Evolutionary conservation across 1,140 invertebrate genomes (phyloP).

Genomic region (Lerema accius): DNA sequence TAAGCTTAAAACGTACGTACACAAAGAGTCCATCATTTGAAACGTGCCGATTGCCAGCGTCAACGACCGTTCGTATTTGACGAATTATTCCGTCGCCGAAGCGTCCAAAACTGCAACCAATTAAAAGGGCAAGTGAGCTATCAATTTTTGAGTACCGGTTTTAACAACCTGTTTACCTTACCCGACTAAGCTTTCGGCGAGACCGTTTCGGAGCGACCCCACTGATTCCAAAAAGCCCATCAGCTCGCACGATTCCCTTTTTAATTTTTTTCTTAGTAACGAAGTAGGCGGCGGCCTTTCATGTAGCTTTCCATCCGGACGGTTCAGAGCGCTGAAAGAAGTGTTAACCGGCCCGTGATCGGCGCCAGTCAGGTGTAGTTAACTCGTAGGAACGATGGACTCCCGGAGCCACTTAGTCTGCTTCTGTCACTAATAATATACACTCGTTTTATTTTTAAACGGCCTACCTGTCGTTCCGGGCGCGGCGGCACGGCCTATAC

Average conservation of each 20-base stretch:
- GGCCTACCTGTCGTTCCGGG: constrained; percentile 42
- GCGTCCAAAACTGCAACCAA: constrained; percentile 26
- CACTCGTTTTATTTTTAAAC: constrained; percentile 64
- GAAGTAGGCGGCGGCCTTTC: constrained; percentile 73
- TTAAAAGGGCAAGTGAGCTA: constrained; percentile 34
- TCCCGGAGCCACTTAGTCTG: constrained; percentile 68
- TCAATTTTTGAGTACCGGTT: constrained; percentile 34
- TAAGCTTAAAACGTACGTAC: constrained; percentile 15
- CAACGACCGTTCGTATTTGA: constrained; percentile 27
- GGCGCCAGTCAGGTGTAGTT: constrained; percentile 68
- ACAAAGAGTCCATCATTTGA: constrained; percentile 19
- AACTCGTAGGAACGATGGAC: constrained; percentile 62
- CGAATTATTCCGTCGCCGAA: constrained; percentile 24
- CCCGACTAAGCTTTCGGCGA: constrained; percentile 31
- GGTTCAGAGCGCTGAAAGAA: constrained; percentile 72
- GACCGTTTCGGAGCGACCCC: constrained; percentile 31
- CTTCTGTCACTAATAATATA: constrained; percentile 70
- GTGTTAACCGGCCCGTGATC: constrained; percentile 73
- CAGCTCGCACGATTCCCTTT: constrained; percentile 43
- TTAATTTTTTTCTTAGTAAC: constrained; percentile 68
- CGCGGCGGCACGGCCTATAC: constrained; percentile 35
- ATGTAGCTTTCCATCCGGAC: constrained; percentile 76
- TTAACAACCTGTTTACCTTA: constrained; percentile 33
- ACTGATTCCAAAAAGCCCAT: constrained; percentile 34
- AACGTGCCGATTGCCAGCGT: constrained; percentile 25